Percentiles rank a stretch among this genome's conserved stretches.
These are phyloP conservation scores for Salvelinus sp. DNA, from an alignment of 2,113 vertebrate species.

Conservation along the genomic window DNA sequence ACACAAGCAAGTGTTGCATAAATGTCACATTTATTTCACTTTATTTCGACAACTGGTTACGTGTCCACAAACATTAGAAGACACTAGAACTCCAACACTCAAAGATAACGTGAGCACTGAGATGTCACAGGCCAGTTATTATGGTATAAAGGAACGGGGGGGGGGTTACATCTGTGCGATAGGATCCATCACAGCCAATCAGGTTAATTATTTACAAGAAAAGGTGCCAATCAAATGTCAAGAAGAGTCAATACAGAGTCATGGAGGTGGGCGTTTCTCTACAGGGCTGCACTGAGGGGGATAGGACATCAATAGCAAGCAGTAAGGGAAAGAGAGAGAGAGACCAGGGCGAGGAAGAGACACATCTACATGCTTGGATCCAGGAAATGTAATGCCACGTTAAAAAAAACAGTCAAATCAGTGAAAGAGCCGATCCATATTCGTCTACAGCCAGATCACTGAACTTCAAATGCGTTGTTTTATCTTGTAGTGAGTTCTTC, in stretches of 20 bases:
- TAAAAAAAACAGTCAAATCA: neutral
- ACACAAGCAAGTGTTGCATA: slow-evolving; percentile 54
- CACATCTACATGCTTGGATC: slow-evolving; percentile 19
- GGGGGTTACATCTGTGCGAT: slow-evolving; percentile 64
- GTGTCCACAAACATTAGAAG: slow-evolving; percentile 80
- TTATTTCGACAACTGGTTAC: slow-evolving; percentile 74
- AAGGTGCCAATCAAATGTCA: slow-evolving; percentile 68
- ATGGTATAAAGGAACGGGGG: slow-evolving; percentile 40
- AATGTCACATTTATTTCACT: slow-evolving; percentile 82
- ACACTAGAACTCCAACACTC: slow-evolving; percentile 69
- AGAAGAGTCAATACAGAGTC: slow-evolving; percentile 60
- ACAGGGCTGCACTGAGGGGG: slow-evolving; percentile 16
- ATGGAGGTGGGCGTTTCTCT: slow-evolving; percentile 34
- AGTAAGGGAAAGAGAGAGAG: slow-evolving; percentile 58
- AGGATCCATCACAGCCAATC: slow-evolving; percentile 68
- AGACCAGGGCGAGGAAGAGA: slow-evolving; percentile 34
- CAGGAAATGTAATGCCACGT: neutral
- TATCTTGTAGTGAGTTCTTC: slow-evolving; percentile 2
- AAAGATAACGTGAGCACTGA: slow-evolving; percentile 71
- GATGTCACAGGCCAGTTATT: slow-evolving; percentile 60
- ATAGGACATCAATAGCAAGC: slow-evolving; percentile 57
- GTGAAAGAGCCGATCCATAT: neutral
- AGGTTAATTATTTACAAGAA: slow-evolving; percentile 80
- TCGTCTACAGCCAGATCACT: neutral
- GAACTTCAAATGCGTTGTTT: neutral